These are phyloP conservation scores for Neogale vison DNA, from an alignment of 2,113 vertebrate genomes.

Conservation along the genomic window DNA sequence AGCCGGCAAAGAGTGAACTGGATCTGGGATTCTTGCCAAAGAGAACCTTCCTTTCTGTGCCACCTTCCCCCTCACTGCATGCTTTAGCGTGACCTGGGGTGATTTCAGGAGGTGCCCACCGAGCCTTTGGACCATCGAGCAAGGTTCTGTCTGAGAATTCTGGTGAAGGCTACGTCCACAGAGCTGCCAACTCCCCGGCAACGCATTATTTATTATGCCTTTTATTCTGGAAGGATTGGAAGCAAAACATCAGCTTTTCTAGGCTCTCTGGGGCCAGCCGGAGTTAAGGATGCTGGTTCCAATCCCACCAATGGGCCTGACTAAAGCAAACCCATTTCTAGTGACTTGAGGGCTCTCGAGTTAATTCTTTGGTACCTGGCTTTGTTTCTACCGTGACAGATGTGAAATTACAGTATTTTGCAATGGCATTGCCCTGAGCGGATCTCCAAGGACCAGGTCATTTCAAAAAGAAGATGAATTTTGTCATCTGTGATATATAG, in stretches of 20 bases:
- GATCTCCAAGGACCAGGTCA: not conserved
- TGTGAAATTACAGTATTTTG: not conserved
- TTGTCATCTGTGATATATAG: constrained; percentile 11
- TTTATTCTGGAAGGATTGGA: constrained; percentile 12
- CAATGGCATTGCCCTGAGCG: not conserved
- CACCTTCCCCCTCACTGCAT: not conserved
- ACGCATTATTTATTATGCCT: constrained; percentile 29
- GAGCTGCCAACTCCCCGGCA: constrained; percentile 43
- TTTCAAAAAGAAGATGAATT: constrained; percentile 43
- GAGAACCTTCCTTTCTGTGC: not conserved
- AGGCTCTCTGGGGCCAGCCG: not conserved
- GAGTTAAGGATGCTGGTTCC: not conserved
- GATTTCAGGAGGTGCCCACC: not conserved
- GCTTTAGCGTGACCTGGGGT: not conserved
- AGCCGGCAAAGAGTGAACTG: not conserved
- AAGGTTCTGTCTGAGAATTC: not conserved
- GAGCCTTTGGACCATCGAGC: not conserved
- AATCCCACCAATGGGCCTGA: not conserved
- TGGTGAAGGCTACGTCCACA: not conserved
- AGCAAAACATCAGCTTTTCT: not conserved
- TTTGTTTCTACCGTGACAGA: constrained; percentile 46
- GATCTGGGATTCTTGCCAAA: not conserved
- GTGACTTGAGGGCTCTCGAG: constrained; percentile 9
- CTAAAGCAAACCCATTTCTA: not conserved
- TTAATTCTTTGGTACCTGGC: not conserved